Conservation (phyloP, 2,113 vertebrate species). For the Platichthys stellatus region DNA sequence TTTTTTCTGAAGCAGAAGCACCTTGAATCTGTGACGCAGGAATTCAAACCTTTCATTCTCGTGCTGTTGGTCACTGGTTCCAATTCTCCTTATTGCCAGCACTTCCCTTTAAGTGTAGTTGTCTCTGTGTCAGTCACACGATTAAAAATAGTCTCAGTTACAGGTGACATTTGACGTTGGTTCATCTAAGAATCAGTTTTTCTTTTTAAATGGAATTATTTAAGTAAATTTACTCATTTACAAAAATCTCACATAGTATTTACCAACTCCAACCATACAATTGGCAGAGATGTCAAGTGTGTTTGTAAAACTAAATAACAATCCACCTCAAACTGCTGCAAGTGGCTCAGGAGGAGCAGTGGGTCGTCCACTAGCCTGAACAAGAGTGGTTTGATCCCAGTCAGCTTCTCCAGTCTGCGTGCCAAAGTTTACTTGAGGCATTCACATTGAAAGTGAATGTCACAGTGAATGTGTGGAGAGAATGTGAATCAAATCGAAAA, state of each 20-base stretch:
- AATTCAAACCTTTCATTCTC: not conserved
- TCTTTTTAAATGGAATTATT: too few species aligned
- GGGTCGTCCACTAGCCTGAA: too few species aligned
- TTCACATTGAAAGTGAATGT: not conserved
- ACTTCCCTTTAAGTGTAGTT: constrained; percentile 48
- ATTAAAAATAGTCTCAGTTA: not conserved
- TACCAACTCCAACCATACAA: too few species aligned
- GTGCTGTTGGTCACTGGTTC: constrained; percentile 21
- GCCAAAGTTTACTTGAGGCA: not conserved
- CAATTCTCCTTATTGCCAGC: constrained; percentile 55
- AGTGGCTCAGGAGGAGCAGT: too few species aligned
- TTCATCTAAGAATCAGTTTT: too few species aligned
- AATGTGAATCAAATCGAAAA: too few species aligned
- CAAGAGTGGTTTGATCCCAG: too few species aligned
- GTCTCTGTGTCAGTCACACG: not conserved
- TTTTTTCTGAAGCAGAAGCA: not conserved
- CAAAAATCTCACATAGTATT: too few species aligned
- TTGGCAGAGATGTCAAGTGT: too few species aligned
- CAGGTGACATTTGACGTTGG: not conserved
- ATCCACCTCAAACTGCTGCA: too few species aligned
- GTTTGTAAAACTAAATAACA: too few species aligned
- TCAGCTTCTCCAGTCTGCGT: not conserved
- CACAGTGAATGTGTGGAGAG: not conserved
- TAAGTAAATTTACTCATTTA: too few species aligned
- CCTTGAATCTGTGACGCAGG: not conserved